Percentiles rank a stretch among this genome's conserved stretches.
These are phyloP conservation scores for Ailuropoda melanoleuca DNA, from an alignment of 2,113 vertebrate species.

Conservation along the genomic window DNA sequence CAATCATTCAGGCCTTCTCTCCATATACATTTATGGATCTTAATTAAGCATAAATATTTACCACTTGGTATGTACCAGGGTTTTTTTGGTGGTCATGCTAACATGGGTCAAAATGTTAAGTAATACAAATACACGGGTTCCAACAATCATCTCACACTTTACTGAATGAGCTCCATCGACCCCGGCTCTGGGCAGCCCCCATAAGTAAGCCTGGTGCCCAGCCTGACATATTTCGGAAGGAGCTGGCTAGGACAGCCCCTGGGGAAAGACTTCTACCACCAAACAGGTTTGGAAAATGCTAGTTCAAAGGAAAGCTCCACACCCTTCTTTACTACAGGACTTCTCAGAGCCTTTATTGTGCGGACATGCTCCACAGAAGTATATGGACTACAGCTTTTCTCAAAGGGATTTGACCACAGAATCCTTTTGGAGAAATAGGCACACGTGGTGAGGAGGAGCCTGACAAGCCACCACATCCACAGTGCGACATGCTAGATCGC, in stretches of 20 bases:
- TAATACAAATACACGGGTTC: not conserved
- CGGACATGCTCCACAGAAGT: fast-evolving
- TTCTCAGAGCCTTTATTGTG: not conserved
- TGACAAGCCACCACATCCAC: fast-evolving
- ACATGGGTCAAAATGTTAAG: not conserved
- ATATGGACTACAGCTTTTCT: not conserved
- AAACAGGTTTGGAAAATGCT: not conserved
- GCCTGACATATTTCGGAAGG: fast-evolving
- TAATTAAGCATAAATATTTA: not conserved
- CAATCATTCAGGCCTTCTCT: not conserved
- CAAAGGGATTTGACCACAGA: too few species aligned
- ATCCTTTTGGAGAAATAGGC: not conserved
- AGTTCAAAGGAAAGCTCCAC: not conserved
- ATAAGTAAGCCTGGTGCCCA: not conserved
- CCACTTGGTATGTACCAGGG: too few species aligned
- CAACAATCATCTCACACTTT: too few species aligned
- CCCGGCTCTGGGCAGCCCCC: fast-evolving
- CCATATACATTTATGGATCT: not conserved
- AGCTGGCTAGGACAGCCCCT: fast-evolving
- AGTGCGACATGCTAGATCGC: fast-evolving
- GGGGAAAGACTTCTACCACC: not conserved
- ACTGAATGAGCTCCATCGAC: fast-evolving
- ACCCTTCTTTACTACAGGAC: not conserved
- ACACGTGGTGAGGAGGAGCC: fast-evolving
- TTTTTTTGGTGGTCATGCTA: not conserved